Conservation (phyloP, 2,797 vertebrate species). For the Platyrinchus mystaceus region DNA sequence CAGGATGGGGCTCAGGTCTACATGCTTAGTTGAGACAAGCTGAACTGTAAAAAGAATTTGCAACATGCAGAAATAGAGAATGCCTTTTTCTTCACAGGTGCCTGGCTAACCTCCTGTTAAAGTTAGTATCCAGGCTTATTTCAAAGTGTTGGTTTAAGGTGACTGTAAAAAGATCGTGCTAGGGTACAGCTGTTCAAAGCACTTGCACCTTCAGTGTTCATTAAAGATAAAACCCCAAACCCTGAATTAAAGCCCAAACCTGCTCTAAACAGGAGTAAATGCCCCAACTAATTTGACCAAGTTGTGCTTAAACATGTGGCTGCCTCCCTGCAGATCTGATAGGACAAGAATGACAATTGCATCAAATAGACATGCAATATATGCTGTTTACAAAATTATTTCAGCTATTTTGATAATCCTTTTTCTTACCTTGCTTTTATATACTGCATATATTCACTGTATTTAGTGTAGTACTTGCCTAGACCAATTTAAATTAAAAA, state of each 20-base stretch:
- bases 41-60: neutral
- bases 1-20: neutral
- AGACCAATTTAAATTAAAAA: conserved; percentile 13
- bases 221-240: neutral
- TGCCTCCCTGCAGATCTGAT: neutral
- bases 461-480: conserved; percentile 11
- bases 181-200: neutral
- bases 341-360: neutral
- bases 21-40: neutral
- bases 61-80: neutral
- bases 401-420: conserved; percentile 19
- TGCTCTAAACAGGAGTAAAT: neutral
- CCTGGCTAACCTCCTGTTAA: neutral
- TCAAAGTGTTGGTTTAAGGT: neutral
- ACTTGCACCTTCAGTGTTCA: conserved; percentile 33
- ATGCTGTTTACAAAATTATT: conserved; percentile 25
- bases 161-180: neutral
- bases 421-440: conserved; percentile 7
- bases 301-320: neutral
- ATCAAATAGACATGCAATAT: neutral
- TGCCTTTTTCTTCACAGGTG: conserved; percentile 2
- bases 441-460: neutral
- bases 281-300: neutral
- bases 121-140: neutral
- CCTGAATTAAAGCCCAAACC: neutral